These are phyloP conservation scores for Cosmia pyralina DNA, from an alignment of 2,888 invertebrate genomes.

Conservation along the genomic window DNA sequence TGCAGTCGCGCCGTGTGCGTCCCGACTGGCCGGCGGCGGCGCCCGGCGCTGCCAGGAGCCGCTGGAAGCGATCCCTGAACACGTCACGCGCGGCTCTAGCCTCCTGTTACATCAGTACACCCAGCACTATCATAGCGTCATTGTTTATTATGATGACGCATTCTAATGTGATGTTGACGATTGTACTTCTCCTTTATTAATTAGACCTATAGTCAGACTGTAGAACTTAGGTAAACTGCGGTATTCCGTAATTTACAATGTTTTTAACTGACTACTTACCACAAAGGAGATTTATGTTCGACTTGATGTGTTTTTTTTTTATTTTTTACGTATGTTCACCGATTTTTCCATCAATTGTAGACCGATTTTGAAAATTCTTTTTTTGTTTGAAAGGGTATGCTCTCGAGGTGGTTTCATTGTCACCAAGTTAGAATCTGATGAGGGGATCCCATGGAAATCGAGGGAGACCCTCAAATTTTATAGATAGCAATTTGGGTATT, in stretches of 20 bases:
- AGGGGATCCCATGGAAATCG: no score
- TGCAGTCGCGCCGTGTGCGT: constrained; percentile 49
- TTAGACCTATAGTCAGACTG: not conserved
- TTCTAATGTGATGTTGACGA: constrained; percentile 15
- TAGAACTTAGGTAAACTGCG: not conserved
- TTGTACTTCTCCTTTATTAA: constrained; percentile 2
- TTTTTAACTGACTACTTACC: no score
- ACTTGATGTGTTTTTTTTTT: no score
- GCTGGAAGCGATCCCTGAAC: constrained; percentile 13
- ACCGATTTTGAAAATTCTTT: no score
- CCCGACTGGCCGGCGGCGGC: constrained; percentile 49
- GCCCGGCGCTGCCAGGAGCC: constrained; percentile 18
- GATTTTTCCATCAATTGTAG: no score
- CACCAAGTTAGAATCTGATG: no score
- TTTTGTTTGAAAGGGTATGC: no score
- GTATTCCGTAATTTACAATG: not conserved
- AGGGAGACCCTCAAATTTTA: no score
- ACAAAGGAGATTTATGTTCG: no score
- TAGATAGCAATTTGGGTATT: no score
- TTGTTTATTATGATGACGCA: constrained; percentile 46
- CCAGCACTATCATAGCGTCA: constrained; percentile 30
- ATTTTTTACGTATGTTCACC: no score
- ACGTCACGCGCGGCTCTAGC: constrained; percentile 11
- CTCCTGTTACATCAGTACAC: constrained; percentile 19
- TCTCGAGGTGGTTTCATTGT: no score